Base-by-base conservation (phyloP, 2,888 invertebrate species). In the Spodoptera exigua region DNA sequence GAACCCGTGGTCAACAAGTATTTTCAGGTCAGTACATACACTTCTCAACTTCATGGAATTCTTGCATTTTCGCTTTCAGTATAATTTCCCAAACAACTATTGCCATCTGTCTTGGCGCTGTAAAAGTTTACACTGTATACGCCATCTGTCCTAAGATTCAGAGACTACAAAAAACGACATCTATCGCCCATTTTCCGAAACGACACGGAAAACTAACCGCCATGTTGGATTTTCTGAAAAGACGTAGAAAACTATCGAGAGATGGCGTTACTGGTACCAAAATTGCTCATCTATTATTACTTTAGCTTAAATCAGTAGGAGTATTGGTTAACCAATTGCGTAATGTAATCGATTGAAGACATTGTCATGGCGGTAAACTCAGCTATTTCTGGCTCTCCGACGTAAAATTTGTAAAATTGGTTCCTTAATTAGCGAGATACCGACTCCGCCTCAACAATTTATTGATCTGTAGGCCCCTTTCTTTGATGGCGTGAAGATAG, bases 1-100 rank as follows among this genome's bases (percentile, higher is more conserved):
- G 97, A 97, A 75, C 95, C 96, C 17, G 95, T 95, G 49, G 96
- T 97, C 54, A 95, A 95, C 74, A 96, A 97, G 76, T 98, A 96
- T 90, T 98, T 98, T 87, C 97, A 97, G 95, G 98, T 98, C 2
- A 80, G 82, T 74, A 7, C 2, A 18, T 21, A 27, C 7, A 0
- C n/a, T 27, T 35, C 4, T 3, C 7, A 43, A 36, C 4, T 40
- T 11, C 11, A n/a, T 17, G 14, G 14, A 5, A 16, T 16, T 17
- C 11, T 16, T 1, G 11, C 10, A 7, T 1, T 18, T 18, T 2
- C 18, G 2, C 9, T 11, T 18, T 10, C 3, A 4, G 1, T 51
- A 34, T 3, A 21, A 27, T 3, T 7, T 5, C 3, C n/a, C 18
- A 0, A 3, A n/a, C 0, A 21, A 46, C 16, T 35, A 61, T 43